Percentiles rank a stretch among this genome's conserved stretches.
These are phyloP conservation scores for Drosophila suboccidentalis DNA, from an alignment of 2,888 invertebrate species.

Conservation along the genomic window DNA sequence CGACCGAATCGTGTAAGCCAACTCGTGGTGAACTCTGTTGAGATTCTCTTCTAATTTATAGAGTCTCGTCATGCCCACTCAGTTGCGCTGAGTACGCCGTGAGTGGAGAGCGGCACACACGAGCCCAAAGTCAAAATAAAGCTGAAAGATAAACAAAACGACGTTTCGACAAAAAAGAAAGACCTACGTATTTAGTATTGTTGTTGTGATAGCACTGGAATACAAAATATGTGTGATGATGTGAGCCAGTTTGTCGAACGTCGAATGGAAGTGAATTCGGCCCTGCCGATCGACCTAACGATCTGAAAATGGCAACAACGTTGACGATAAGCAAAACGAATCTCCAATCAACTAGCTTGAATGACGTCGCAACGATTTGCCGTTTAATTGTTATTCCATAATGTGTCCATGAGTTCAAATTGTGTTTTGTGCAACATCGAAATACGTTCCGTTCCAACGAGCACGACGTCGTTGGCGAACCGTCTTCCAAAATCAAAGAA, in stretches of 20 bases:
- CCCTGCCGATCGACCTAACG: conserved; percentile 37
- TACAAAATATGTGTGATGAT: conserved; percentile 20
- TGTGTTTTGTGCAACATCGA: conserved; percentile 20
- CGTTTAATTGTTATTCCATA: conserved; percentile 49
- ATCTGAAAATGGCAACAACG: conserved; percentile 37
- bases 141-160: conserved; percentile 49
- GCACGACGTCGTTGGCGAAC: conserved; percentile 45
- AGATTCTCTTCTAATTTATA: conserved; percentile 40
- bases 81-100: conserved; percentile 41
- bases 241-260: conserved; percentile 55
- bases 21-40: conserved; percentile 36
- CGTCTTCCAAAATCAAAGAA: conserved; percentile 3
- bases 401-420: conserved; percentile 6
- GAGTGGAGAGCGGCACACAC: conserved; percentile 26
- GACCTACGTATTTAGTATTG: conserved; percentile 9
- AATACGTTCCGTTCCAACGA: conserved; percentile 11
- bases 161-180: conserved; percentile 5
- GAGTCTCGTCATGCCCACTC: conserved; percentile 12
- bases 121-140: conserved; percentile 26
- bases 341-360: conserved; percentile 33
- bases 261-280: conserved; percentile 42
- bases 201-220: conserved; percentile 44
- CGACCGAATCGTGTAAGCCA: conserved; percentile 16
- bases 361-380: conserved; percentile 25
- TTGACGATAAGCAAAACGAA: conserved; percentile 27